Evolutionary conservation across 2,113 vertebrate genomes (phyloP), one percentile per base, ranked within the genome.

Genomic region (Centrocercus urophasianus): DNA sequence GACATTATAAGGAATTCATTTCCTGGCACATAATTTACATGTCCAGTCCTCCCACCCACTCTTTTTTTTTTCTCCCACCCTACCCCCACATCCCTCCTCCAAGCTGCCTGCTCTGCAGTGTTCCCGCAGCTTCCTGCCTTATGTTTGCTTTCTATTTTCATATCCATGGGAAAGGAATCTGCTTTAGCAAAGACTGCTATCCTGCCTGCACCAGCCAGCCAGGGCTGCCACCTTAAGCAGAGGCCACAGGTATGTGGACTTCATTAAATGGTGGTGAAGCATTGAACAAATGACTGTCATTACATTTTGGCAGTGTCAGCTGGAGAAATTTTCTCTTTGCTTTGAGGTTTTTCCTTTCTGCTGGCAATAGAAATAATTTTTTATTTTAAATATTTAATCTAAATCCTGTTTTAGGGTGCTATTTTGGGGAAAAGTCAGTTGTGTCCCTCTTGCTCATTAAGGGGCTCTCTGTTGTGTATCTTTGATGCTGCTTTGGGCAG

Each of bases 71-170:
- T 85, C 78, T 93, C 83, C 52, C 83, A 70, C 96, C 93, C 96
- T 86, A 65, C 94, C 96, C 94, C 91, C 95, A 25, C 40, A 4
- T 42, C 92, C 81, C 78, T 77, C 30, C 40, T 78, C 34, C 74
- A 81, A 90, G 86, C 96, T 96, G 95, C 86, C 91, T 96, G 67
- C 74, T 88, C 94, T 2, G 3, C 91, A 87, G 77, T 22, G 3
- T 87, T 92, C 43, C 90, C 75, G 5, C 83, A 86, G 94, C 93
- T 98, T 98, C 97, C 97, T 97, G 96, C 89, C 77, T 56, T 92
- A 52, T 97, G 93, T 96, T 96, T 93, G 90, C 92, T 96, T 98
- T 97, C 97, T 97, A 96, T 98, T 98, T 98, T 98, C 97, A 97
- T 92, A 95, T 97, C 97, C 97, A 96, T 98, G 98, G 97, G 97